A percentile compares a stretch with the other conserved stretches of the same genome.
These are phyloP conservation scores for Himantopus leucocephalus DNA, from an alignment of 2,113 vertebrate genomes.

Conservation along the genomic window DNA sequence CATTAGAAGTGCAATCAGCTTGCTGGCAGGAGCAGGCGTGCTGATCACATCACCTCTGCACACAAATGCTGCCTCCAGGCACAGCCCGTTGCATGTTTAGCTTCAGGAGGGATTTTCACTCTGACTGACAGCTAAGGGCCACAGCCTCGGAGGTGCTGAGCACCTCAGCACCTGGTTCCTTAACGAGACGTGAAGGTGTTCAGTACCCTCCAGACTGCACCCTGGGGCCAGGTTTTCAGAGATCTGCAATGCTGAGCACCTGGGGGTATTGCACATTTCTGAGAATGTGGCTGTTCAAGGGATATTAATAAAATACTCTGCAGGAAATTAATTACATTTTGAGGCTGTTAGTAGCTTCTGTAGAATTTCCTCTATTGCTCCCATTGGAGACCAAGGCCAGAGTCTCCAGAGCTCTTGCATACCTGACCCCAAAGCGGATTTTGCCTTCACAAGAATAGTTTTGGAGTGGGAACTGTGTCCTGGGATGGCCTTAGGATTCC, in stretches of 20 bases:
- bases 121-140: neutral
- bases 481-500: neutral
- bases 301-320: neutral
- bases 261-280: neutral
- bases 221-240: neutral
- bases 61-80: neutral
- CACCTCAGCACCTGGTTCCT: neutral
- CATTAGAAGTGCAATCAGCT: neutral
- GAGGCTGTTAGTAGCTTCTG: neutral
- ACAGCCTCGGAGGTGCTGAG: neutral
- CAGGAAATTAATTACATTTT: neutral
- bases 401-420: neutral
- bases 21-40: neutral
- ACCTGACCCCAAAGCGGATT: neutral
- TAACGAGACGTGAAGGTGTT: accelerated
- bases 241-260: neutral
- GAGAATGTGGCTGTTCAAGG: neutral
- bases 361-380: neutral
- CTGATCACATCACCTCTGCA: neutral
- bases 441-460: neutral
- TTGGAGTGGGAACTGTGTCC: neutral
- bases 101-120: neutral
- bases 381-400: neutral
- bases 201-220: neutral
- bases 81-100: accelerated